These are phyloP conservation scores for Scleropages formosus DNA, from an alignment of 2,797 vertebrate species.

Conservation along the genomic window DNA sequence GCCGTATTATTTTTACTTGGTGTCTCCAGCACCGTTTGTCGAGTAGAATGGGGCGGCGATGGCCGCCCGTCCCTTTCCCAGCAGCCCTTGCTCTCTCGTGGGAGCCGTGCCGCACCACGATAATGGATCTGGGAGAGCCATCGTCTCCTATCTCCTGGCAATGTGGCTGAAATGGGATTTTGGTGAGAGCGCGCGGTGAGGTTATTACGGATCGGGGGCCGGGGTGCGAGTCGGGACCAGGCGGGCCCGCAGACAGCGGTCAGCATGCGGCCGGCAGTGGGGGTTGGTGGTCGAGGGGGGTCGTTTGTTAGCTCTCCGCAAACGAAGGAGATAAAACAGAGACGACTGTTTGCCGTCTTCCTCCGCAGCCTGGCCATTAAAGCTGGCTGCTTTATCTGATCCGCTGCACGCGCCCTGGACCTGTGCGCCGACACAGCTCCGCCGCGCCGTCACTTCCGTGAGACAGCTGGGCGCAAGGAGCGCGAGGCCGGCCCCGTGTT, in stretches of 20 bases:
- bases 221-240: conserved; percentile 16
- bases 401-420: conserved; percentile 15
- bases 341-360: conserved; percentile 60
- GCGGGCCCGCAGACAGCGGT: not conserved
- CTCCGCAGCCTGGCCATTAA: conserved; percentile 56
- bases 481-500: too few species aligned
- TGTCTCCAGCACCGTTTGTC: conserved; percentile 7
- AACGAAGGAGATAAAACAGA: conserved; percentile 64
- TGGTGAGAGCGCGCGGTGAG: conserved; percentile 25
- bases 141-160: conserved; percentile 41
- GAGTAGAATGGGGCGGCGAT: not conserved
- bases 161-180: conserved; percentile 49
- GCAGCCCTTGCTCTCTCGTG: not conserved
- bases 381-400: conserved; percentile 64
- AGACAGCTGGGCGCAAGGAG: not conserved
- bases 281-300: not conserved
- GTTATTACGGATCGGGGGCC: conserved; percentile 41
- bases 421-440: not conserved
- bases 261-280: not conserved
- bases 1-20: conserved; percentile 23
- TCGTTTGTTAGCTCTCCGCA: conserved; percentile 40
- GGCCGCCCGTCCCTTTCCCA: not conserved
- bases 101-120: conserved; percentile 29
- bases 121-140: conserved; percentile 48
- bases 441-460: not conserved